Evolutionary conservation across 2,113 vertebrate species (phyloP).

Genomic region (Piprites chloris): DNA sequence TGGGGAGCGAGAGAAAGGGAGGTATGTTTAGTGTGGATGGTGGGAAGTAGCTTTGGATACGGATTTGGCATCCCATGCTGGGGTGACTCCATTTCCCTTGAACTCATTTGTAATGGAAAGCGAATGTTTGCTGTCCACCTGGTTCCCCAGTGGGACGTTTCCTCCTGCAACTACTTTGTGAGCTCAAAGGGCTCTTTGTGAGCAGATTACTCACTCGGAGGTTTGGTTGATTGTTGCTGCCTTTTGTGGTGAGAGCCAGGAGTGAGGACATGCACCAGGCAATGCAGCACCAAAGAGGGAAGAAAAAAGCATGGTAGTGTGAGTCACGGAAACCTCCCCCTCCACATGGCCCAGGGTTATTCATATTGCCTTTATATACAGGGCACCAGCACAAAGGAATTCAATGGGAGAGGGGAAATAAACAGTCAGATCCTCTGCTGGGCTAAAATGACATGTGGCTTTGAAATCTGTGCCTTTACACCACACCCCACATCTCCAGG

Average conservation of each 20-base stretch:
- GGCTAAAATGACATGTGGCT: conserved; percentile 16
- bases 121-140: conserved; percentile 80
- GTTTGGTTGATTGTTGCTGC: conserved; percentile 27
- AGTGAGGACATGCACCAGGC: conserved; percentile 37
- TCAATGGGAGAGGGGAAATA: conserved; percentile 32
- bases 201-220: conserved; percentile 71
- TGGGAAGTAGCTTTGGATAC: conserved; percentile 51
- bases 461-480: conserved; percentile 41
- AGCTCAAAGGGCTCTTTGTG: conserved; percentile 79
- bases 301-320: conserved; percentile 39
- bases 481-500: neutral
- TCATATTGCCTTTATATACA: conserved; percentile 23
- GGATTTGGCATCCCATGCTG: conserved; percentile 71
- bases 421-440: neutral
- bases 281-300: conserved; percentile 29
- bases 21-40: conserved; percentile 65
- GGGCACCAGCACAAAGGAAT: conserved; percentile 28
- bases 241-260: conserved; percentile 59
- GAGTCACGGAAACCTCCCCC: conserved; percentile 46
- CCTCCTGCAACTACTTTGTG: conserved; percentile 66
- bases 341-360: neutral
- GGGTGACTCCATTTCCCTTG: conserved; percentile 77
- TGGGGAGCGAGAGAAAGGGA: conserved; percentile 55
- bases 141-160: conserved; percentile 79
- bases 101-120: conserved; percentile 88